These are phyloP conservation scores for Brachionus calyciflorus DNA, from an alignment of 1,140 invertebrate genomes.

Conservation along the genomic window DNA sequence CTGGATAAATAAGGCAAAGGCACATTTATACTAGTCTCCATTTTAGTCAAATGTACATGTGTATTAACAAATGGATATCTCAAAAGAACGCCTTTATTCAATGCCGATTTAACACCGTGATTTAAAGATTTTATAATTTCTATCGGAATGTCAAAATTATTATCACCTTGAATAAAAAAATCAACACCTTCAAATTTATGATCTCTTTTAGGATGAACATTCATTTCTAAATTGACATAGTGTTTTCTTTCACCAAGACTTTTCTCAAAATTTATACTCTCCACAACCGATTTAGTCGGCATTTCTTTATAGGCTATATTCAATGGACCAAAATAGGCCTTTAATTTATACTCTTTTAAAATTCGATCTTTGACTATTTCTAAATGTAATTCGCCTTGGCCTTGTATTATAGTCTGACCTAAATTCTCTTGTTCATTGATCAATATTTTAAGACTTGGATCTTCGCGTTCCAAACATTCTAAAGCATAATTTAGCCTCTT, in stretches of 20 bases:
- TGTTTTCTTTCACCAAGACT: slow-evolving; percentile 1
- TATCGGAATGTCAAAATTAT: neutral
- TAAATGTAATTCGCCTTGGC: slow-evolving; percentile 93
- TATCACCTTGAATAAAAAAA: neutral
- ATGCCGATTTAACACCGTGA: slow-evolving; percentile 24
- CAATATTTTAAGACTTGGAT: slow-evolving; percentile 81
- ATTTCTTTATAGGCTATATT: slow-evolving; percentile 79
- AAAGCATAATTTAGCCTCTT: slow-evolving; percentile 77
- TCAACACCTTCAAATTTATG: slow-evolving; percentile 12
- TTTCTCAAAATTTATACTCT: slow-evolving; percentile 3
- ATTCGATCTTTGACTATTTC: slow-evolving; percentile 75
- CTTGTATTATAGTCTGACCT: slow-evolving; percentile 79
- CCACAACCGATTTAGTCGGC: neutral
- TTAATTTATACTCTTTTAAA: slow-evolving; percentile 77
- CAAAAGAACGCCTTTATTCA: slow-evolving; percentile 56
- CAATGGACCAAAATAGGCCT: slow-evolving; percentile 83
- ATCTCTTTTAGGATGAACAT: slow-evolving; percentile 20
- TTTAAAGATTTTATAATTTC: slow-evolving; percentile 14
- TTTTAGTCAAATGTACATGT: slow-evolving; percentile 72
- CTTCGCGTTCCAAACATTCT: slow-evolving; percentile 79
- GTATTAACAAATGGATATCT: slow-evolving; percentile 69
- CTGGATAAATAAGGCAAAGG: slow-evolving; percentile 75
- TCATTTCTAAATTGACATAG: slow-evolving; percentile 13
- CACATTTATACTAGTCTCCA: slow-evolving; percentile 70
- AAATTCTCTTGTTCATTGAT: slow-evolving; percentile 68